These are phyloP conservation scores for Sipunculus nudus DNA, from an alignment of 2,888 invertebrate species.

Conservation along the genomic window DNA sequence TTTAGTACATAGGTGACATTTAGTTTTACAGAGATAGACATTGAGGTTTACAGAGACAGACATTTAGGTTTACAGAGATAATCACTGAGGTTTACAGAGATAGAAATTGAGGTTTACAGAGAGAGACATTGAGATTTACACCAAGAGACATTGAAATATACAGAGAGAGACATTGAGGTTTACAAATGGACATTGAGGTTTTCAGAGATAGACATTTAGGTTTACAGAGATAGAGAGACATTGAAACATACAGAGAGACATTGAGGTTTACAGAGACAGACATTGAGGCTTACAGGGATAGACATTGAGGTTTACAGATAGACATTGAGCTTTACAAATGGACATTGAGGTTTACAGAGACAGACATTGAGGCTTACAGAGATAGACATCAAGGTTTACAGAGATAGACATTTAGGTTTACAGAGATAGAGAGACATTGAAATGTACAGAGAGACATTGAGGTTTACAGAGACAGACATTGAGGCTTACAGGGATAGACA, in stretches of 20 bases:
- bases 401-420: background rate
- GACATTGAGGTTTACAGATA: background rate
- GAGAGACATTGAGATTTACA: too few species aligned
- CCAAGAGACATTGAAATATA: too few species aligned
- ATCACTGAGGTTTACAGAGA: too few species aligned
- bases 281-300: background rate
- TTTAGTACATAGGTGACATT: too few species aligned
- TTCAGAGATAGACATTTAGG: conserved; percentile 1
- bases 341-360: background rate
- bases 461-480: too few species aligned
- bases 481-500: background rate
- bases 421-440: background rate
- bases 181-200: too few species aligned
- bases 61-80: background rate
- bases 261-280: background rate
- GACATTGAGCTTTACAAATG: background rate
- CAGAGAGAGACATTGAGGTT: too few species aligned
- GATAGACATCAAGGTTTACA: background rate
- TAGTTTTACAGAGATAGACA: background rate
- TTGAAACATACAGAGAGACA: background rate
- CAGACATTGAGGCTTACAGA: background rate
- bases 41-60: background rate
- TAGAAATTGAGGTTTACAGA: too few species aligned
- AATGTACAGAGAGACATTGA: background rate
- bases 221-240: background rate